Conservation (phyloP, 2,888 invertebrate species). For the Machimus atricapillus region DNA sequence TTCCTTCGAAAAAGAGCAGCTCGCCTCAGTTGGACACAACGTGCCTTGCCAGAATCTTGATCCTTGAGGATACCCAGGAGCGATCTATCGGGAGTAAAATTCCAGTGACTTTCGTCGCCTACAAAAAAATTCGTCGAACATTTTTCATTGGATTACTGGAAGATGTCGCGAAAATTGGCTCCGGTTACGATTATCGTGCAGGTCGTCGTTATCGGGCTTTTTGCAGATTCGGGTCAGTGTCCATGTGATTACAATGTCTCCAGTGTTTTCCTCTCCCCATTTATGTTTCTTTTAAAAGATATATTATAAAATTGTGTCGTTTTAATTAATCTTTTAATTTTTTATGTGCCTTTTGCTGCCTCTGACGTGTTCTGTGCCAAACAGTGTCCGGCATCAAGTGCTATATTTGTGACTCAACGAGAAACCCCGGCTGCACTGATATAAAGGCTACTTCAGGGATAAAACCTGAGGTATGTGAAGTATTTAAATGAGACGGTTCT, state of each 20-base stretch:
- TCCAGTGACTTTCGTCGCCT: not conserved
- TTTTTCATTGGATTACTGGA: not conserved
- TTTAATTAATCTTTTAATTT: not conserved
- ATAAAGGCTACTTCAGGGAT: conserved; percentile 56
- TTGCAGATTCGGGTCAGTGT: conserved; percentile 32
- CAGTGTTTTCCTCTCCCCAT: not conserved
- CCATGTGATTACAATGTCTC: not conserved
- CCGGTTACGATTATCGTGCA: conserved; percentile 1
- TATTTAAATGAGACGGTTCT: not conserved
- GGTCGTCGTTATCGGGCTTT: conserved; percentile 13
- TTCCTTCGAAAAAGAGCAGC: not conserved
- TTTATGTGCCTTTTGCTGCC: not conserved
- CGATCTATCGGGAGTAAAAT: not conserved
- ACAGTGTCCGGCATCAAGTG: conserved; percentile 64
- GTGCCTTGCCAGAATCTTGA: not conserved
- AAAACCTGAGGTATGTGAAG: conserved; percentile 54
- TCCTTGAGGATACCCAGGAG: not conserved
- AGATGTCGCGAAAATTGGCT: conserved; percentile 20
- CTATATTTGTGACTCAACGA: conserved; percentile 66
- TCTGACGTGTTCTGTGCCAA: not conserved
- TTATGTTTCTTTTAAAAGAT: not conserved
- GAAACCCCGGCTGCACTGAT: conserved; percentile 65
- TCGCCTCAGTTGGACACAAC: not conserved
- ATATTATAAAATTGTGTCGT: not conserved
- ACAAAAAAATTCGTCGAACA: not conserved